Percentiles rank a stretch among this genome's conserved stretches.
Evolutionary conservation across 2,888 invertebrate species (phyloP).

Genomic region (Meganola albula): DNA sequence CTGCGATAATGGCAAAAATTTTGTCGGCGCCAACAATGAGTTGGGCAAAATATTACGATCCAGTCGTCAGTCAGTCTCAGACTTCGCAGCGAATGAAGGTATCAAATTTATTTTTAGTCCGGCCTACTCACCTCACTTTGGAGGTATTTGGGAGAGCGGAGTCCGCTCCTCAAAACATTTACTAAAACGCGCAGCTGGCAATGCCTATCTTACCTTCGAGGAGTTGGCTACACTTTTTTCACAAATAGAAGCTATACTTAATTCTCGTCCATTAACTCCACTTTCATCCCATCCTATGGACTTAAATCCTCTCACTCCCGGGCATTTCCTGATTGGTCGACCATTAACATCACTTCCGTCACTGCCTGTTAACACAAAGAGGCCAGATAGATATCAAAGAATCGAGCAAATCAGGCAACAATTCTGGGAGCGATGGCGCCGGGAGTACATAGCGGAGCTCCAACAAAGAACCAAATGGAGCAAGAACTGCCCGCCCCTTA

Average conservation of each 20-base stretch:
- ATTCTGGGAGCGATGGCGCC: conserved; percentile 4
- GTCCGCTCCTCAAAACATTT: conserved; percentile 2
- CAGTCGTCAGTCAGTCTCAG: background rate
- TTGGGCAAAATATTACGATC: background rate
- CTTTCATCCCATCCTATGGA: background rate
- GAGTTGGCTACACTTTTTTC: background rate
- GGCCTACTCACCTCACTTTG: conserved; percentile 3
- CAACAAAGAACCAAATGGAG: conserved; percentile 2
- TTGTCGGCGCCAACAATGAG: conserved; percentile 2
- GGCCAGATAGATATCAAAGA: background rate
- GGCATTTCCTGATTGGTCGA: conserved; percentile 1
- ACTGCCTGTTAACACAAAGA: background rate
- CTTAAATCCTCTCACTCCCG: background rate
- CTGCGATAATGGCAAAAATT: conserved; percentile 4
- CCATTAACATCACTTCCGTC: background rate
- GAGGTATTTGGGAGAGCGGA: conserved; percentile 1
- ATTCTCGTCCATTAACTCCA: background rate
- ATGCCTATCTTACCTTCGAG: background rate
- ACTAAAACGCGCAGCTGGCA: conserved; percentile 1
- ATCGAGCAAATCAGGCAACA: conserved; percentile 1
- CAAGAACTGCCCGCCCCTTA: background rate
- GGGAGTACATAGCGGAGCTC: conserved; percentile 1
- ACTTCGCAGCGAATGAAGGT: conserved; percentile 1
- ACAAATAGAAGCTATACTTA: conserved; percentile 2
- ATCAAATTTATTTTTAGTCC: conserved; percentile 2